phyloP scores from a whole-genome alignment of 1,140 invertebrate genomes.

The Heterodera carotae region DNA sequence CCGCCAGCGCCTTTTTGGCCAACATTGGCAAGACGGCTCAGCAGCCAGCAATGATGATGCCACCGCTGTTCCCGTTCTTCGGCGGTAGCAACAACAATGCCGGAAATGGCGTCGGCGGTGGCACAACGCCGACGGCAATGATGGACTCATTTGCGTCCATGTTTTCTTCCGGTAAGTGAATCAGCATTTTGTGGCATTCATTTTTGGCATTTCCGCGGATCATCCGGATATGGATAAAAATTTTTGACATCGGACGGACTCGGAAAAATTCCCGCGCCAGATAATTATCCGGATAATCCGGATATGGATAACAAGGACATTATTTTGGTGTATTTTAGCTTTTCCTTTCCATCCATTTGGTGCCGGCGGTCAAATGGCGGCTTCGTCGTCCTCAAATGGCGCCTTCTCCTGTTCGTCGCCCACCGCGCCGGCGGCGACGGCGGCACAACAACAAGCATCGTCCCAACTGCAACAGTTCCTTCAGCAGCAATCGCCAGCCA shows the following conservation, averaged over 20 bases:
- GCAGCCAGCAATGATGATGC: conserved; percentile 7
- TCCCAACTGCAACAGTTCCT: neutral
- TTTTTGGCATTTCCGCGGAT: neutral
- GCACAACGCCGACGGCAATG: conserved; percentile 7
- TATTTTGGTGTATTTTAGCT: neutral
- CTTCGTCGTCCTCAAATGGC: no score
- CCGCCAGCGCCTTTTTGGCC: conserved; percentile 36
- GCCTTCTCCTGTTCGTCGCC: neutral
- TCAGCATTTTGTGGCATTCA: neutral
- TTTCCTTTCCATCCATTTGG: conserved; percentile 35
- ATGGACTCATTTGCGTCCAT: conserved; percentile 17
- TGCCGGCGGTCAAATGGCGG: no score
- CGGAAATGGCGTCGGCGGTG: conserved; percentile 29
- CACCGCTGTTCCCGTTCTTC: conserved; percentile 12
- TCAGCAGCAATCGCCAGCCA: no score
- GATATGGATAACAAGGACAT: no score
- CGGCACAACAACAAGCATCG: neutral
- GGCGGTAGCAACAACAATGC: conserved; percentile 23
- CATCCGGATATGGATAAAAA: neutral
- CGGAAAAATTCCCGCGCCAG: no score
- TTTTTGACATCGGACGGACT: no score
- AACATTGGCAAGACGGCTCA: conserved; percentile 37
- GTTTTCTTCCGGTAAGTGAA: conserved; percentile 15
- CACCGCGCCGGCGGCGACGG: conserved; percentile 6
- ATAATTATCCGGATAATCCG: neutral